Base-by-base conservation (phyloP, 30 jellyfish, hydroid and myxozoan species). In the Catostylus mosaicus region DNA sequence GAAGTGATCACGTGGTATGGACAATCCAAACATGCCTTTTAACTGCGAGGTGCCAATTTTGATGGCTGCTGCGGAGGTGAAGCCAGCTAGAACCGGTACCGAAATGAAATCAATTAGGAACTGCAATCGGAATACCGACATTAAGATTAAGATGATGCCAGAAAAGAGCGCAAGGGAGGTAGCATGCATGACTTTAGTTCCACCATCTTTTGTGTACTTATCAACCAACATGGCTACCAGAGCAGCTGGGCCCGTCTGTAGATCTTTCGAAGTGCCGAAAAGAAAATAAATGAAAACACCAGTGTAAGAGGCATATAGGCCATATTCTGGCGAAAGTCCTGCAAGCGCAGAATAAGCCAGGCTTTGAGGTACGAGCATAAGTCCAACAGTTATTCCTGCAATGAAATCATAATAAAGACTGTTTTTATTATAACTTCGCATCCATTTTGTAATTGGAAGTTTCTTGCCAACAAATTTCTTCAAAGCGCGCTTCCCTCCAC, bases 381-480 rank as follows among this genome's bases (percentile, higher is more conserved):
- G 47, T 30, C 96, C 96, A 67, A 87, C 96, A 23, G 96, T 76
- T n/a, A 87, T 77, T 3, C 96, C 96, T 33, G 96, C 90, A 14
- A 87, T 77, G 8, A 87, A 37, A 71, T 87, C 96, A 34, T 68
- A 77, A 22, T 87, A 76, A 2, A 77, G 72, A 63, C 77, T 76
- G 54, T 30, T 77, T 54, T 45, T 66, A 69, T 76, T 61, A 76
- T 78, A 87, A 11, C 36, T 77, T 67, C 83, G 96, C 33, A 77
- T 31, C 96, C 96, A 87, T 67, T 78, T 67, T 36, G 81, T 76
- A 2, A 87, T 77, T 67, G 96, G 96, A 30, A 77, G 83, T 56
- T 62, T 63, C 78, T 67, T 77, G 30, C 75, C 47, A 12, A 75
- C 72, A 47, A 85, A 64, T 38, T 85, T 85, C 57, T 54, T 65